Conservation (phyloP, 2,113 vertebrate genomes). For the Vanacampus margaritifer region DNA sequence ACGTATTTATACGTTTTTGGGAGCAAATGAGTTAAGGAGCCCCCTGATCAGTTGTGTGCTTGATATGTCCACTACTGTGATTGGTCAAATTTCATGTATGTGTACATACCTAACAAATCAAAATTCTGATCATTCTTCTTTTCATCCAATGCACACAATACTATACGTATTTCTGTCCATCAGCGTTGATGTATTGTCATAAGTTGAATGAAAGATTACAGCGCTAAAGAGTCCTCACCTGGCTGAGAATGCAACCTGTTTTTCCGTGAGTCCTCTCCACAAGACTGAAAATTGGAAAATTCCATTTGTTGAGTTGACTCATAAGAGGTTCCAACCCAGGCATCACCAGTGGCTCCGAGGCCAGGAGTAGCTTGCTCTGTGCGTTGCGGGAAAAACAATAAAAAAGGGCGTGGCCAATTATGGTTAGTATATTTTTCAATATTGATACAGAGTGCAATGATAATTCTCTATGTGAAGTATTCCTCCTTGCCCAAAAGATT, state of each 20-base stretch:
- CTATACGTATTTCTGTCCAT: neutral
- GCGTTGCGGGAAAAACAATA: neutral
- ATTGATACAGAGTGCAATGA: neutral
- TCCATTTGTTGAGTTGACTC: conserved; percentile 91
- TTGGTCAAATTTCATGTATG: too few species aligned
- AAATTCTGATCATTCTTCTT: neutral
- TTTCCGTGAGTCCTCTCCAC: conserved; percentile 88
- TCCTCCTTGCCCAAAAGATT: neutral
- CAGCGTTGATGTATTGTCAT: conserved; percentile 10
- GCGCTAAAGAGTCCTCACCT: conserved; percentile 73
- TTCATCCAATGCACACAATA: neutral
- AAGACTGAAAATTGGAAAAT: conserved; percentile 95
- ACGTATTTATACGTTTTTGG: too few species aligned
- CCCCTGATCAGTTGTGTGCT: too few species aligned
- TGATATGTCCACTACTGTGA: too few species aligned
- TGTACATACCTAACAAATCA: too few species aligned
- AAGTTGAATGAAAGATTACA: conserved; percentile 1
- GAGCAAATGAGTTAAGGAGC: too few species aligned
- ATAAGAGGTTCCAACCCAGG: conserved; percentile 82
- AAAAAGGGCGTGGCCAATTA: neutral
- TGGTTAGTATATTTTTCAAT: neutral
- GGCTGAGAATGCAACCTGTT: conserved; percentile 92
- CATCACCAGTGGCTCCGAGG: conserved; percentile 80
- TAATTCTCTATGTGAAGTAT: neutral
- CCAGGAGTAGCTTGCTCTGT: conserved; percentile 82